A percentile compares a stretch with the other conserved stretches of the same genome.
Evolutionary conservation across 2,888 invertebrate species (phyloP).

Genomic region (Galeopsomyia nigrocyanea): DNA sequence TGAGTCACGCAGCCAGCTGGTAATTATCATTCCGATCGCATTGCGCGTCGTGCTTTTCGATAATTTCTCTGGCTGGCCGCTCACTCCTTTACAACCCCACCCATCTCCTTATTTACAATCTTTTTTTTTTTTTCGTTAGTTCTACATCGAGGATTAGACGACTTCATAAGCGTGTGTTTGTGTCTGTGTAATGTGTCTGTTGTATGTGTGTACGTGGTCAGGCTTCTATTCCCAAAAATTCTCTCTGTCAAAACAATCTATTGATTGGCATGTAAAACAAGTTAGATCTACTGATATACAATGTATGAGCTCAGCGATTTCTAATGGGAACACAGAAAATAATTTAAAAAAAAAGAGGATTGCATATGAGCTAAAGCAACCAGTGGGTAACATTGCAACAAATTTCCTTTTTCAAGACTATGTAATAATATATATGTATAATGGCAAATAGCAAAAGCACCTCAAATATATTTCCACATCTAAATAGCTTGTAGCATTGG

Average conservation of each 20-base stretch:
- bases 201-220: too few species aligned
- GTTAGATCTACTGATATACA: too few species aligned
- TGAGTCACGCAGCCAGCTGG: constrained; percentile 9
- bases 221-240: too few species aligned
- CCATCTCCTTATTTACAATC: constrained; percentile 18
- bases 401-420: constrained; percentile 11
- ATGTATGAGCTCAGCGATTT: too few species aligned
- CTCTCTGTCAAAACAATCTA: too few species aligned
- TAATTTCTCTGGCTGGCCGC: constrained; percentile 24
- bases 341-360: too few species aligned
- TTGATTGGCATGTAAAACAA: too few species aligned
- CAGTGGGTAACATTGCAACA: constrained; percentile 36
- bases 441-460: constrained; percentile 46
- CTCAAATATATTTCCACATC: constrained; percentile 32
- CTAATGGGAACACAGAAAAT: too few species aligned
- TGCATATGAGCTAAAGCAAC: constrained; percentile 36
- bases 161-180: too few species aligned
- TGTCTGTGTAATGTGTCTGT: too few species aligned
- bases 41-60: constrained; percentile 17
- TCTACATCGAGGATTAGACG: not conserved
- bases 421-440: not conserved
- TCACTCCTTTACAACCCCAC: constrained; percentile 4
- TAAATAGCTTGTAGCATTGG: constrained; percentile 36
- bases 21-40: constrained; percentile 28
- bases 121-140: constrained; percentile 16